These are phyloP conservation scores for Drosophila obscura DNA, from an alignment of 1,140 invertebrate genomes.

Conservation along the genomic window DNA sequence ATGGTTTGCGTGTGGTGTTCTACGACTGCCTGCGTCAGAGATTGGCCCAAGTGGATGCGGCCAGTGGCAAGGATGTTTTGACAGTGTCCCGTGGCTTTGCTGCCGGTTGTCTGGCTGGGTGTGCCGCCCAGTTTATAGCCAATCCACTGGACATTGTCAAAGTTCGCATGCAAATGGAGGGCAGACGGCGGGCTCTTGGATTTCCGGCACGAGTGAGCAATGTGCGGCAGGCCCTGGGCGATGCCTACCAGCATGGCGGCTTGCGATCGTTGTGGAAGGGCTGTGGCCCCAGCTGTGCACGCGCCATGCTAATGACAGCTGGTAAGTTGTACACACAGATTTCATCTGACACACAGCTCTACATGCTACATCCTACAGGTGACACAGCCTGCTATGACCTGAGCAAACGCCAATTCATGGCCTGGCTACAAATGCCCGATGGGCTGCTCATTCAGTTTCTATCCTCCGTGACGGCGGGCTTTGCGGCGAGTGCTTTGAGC, in stretches of 20 bases:
- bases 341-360: too few species aligned
- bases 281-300: slow-evolving; percentile 19
- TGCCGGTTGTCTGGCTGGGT: slow-evolving; percentile 22
- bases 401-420: slow-evolving; percentile 31
- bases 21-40: slow-evolving; percentile 31
- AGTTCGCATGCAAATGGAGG: slow-evolving; percentile 56
- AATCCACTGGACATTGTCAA: slow-evolving; percentile 41
- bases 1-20: slow-evolving; percentile 27
- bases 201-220: slow-evolving; percentile 30
- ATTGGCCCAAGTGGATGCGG: slow-evolving; percentile 5
- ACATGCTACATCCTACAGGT: slow-evolving; percentile 4
- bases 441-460: slow-evolving; percentile 31
- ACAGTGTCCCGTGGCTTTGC: slow-evolving; percentile 9
- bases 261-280: slow-evolving; percentile 33
- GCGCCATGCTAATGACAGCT: slow-evolving; percentile 35
- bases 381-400: slow-evolving; percentile 43
- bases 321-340: slow-evolving; percentile 10
- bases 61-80: slow-evolving; percentile 10
- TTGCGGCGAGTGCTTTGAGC: slow-evolving; percentile 18
- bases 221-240: slow-evolving; percentile 12
- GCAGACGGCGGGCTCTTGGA: slow-evolving; percentile 32
- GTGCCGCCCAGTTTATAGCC: slow-evolving; percentile 5
- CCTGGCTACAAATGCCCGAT: slow-evolving; percentile 2
- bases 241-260: slow-evolving; percentile 29
- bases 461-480: slow-evolving; percentile 34